Percentiles rank a stretch among this genome's conserved stretches.
Evolutionary conservation across 2,797 vertebrate species (phyloP).

Genomic region (Smutsia gigantea): DNA sequence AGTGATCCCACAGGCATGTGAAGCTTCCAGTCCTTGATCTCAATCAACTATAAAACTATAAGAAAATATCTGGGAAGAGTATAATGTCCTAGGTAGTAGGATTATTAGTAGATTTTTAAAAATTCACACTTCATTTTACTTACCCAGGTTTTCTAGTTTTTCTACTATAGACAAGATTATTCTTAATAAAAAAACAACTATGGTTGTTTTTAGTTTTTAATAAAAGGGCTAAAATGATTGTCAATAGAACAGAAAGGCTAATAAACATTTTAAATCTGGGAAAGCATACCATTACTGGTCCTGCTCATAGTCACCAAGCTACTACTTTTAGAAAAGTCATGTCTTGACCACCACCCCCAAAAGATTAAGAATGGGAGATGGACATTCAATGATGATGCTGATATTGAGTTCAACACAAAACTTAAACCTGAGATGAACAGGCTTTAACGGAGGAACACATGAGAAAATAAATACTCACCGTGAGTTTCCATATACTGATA

Average conservation of each 20-base stretch:
- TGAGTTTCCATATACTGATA: constrained; percentile 39
- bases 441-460: background rate
- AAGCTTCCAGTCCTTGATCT: background rate
- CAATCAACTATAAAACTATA: background rate
- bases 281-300: background rate
- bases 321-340: background rate
- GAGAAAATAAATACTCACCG: constrained; percentile 38
- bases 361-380: background rate
- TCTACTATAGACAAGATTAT: background rate
- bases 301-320: background rate
- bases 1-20: background rate
- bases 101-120: background rate
- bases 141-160: constrained; percentile 55
- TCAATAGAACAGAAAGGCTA: background rate
- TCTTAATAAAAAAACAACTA: constrained; percentile 7
- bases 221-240: background rate
- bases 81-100: background rate
- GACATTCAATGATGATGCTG: background rate
- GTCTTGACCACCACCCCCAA: background rate
- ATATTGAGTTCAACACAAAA: background rate
- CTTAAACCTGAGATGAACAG: background rate
- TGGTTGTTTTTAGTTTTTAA: constrained; percentile 40
- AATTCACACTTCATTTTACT: constrained; percentile 41
- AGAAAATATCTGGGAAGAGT: constrained; percentile 1
- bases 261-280: background rate